Percentiles rank a stretch among this genome's conserved stretches.
Evolutionary conservation across 2,113 vertebrate species (phyloP).

Genomic region (Gobiocypris rarus): DNA sequence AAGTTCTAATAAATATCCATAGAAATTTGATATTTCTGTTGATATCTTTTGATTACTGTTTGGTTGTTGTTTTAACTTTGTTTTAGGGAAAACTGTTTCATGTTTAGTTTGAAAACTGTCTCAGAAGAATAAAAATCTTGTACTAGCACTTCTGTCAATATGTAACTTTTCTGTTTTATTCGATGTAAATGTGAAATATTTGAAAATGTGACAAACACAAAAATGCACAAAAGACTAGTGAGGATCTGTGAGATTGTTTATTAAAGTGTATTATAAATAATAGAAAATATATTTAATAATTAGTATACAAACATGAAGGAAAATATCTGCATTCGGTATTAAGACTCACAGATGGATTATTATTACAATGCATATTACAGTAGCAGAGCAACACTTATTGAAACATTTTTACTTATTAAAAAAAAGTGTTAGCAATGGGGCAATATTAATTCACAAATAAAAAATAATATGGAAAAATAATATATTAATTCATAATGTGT

Average conservation of each 20-base stretch:
- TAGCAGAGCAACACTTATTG: slow-evolving; percentile 39
- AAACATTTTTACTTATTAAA: slow-evolving; percentile 37
- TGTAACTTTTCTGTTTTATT: background rate
- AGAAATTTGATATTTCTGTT: background rate
- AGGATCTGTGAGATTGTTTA: slow-evolving; percentile 30
- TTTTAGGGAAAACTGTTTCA: background rate
- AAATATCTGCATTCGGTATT: slow-evolving; percentile 24
- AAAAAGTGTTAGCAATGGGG: slow-evolving; percentile 36
- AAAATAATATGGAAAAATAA: slow-evolving; percentile 38
- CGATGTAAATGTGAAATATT: background rate
- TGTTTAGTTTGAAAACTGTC: background rate
- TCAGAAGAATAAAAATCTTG: background rate
- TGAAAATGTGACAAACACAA: background rate
- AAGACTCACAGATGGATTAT: slow-evolving; percentile 32
- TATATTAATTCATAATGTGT: slow-evolving; percentile 52
- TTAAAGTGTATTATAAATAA: slow-evolving; percentile 57
- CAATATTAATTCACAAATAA: slow-evolving; percentile 42
- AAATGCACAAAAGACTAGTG: background rate
- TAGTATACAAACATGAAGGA: slow-evolving; percentile 53
- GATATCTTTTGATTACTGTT: background rate
- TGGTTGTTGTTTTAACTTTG: background rate
- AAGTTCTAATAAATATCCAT: background rate
- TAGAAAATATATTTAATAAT: slow-evolving; percentile 50
- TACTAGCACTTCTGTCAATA: background rate
- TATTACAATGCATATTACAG: slow-evolving; percentile 5